phyloP scores from a whole-genome alignment of 2,888 invertebrate species.

The Ferrisia virgata region DNA sequence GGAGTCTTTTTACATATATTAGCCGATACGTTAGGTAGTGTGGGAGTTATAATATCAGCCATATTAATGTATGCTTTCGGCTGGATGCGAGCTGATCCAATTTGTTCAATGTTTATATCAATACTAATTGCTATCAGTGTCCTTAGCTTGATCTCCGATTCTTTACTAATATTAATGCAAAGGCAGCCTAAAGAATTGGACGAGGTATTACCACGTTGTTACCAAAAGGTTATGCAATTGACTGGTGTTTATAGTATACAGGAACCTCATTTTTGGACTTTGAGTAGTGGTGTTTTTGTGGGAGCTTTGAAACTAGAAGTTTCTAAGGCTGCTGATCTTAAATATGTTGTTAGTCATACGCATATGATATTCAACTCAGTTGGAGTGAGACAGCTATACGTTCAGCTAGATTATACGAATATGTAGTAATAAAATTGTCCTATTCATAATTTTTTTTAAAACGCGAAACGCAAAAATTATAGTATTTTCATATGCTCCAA shows the following conservation, averaged over 20 bases:
- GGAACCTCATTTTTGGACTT: slow-evolving; percentile 97
- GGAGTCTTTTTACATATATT: slow-evolving; percentile 95
- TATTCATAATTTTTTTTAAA: neutral
- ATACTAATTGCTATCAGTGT: slow-evolving; percentile 85
- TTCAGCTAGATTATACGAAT: slow-evolving; percentile 84
- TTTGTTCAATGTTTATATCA: slow-evolving; percentile 96
- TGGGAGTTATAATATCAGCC: slow-evolving; percentile 94
- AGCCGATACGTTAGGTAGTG: slow-evolving; percentile 93
- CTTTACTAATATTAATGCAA: slow-evolving; percentile 88
- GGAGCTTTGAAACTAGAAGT: slow-evolving; percentile 94
- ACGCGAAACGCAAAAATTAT: neutral
- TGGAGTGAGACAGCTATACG: slow-evolving; percentile 85
- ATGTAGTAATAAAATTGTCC: slow-evolving; percentile 20
- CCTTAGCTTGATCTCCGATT: slow-evolving; percentile 78
- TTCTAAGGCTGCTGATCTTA: slow-evolving; percentile 85
- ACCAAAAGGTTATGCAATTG: slow-evolving; percentile 79
- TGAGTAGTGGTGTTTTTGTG: slow-evolving; percentile 89
- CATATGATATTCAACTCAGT: slow-evolving; percentile 91
- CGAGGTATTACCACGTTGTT: slow-evolving; percentile 78
- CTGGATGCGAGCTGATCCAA: slow-evolving; percentile 98
- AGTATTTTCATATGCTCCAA: neutral
- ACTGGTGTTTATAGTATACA: slow-evolving; percentile 94
- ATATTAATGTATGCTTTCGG: slow-evolving; percentile 91
- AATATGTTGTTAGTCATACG: slow-evolving; percentile 87
- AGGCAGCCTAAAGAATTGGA: slow-evolving; percentile 82